Conservation (phyloP, 2,113 vertebrate genomes). For the Eurystomus gularis region DNA sequence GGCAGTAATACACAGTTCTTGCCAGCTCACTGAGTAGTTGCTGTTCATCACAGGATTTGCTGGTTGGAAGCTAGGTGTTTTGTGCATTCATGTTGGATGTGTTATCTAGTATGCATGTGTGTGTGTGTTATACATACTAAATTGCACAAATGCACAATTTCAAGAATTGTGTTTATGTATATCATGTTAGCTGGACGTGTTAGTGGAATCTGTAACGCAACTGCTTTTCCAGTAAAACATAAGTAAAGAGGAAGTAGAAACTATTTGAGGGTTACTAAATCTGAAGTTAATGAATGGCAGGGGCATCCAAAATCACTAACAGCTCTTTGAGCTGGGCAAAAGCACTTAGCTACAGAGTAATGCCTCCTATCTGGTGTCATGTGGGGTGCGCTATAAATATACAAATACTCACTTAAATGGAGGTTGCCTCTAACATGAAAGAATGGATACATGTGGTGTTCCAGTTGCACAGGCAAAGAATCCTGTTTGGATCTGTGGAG, state of each 20-base stretch:
- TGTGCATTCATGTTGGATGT: neutral
- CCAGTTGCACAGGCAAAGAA: neutral
- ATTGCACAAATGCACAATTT: neutral
- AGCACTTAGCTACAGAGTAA: neutral
- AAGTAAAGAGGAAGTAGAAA: neutral
- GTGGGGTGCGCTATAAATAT: neutral
- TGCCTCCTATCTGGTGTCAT: neutral
- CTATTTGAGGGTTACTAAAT: neutral
- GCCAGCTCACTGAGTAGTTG: neutral
- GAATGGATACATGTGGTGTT: neutral
- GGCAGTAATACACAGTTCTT: neutral
- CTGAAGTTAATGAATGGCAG: neutral
- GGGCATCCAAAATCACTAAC: neutral
- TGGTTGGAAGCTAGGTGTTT: neutral
- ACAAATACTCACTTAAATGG: neutral
- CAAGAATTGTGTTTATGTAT: neutral
- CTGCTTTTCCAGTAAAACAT: neutral
- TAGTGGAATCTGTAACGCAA: neutral
- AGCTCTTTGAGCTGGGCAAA: neutral
- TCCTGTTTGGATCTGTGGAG: neutral
- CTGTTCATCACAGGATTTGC: neutral
- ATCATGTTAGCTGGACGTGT: neutral
- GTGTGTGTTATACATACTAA: neutral
- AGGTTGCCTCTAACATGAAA: neutral
- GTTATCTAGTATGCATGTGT: neutral